Percentiles rank a stretch among this genome's conserved stretches.
Evolutionary conservation across 2,888 invertebrate genomes (phyloP).

Genomic region (Mythimna ferrago): DNA sequence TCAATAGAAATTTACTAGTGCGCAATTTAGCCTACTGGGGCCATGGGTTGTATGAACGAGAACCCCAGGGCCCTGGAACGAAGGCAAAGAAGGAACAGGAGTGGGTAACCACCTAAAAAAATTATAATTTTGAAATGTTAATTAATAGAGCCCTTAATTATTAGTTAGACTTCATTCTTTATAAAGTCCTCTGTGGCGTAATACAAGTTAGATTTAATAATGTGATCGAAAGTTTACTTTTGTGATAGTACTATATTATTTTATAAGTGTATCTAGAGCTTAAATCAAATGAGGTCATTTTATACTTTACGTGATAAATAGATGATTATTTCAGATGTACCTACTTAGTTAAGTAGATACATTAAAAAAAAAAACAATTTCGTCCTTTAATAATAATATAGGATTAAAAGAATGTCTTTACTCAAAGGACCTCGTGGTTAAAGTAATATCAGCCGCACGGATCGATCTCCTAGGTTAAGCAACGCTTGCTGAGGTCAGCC

Average conservation of each 20-base stretch:
- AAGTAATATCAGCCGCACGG: too few relatives aligned
- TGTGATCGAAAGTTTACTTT: neutral
- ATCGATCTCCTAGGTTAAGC: too few relatives aligned
- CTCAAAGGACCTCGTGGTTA: neutral
- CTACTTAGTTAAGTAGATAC: neutral
- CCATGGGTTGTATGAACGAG: too few relatives aligned
- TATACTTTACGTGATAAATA: slow-evolving; percentile 11
- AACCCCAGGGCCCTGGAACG: too few relatives aligned
- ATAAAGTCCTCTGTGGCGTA: neutral
- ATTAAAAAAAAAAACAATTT: slow-evolving; percentile 3
- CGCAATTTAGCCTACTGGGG: neutral
- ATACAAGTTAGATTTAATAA: neutral
- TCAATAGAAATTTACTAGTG: neutral
- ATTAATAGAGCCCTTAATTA: neutral
- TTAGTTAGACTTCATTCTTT: neutral
- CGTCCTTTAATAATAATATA: neutral
- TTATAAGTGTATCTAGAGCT: neutral
- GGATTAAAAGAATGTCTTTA: neutral
- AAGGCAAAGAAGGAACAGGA: too few relatives aligned
- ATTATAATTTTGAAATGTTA: neutral
- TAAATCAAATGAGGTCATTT: neutral
- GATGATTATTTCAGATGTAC: slow-evolving; percentile 2
- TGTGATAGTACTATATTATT: slow-evolving; percentile 3
- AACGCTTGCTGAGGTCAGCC: too few relatives aligned
- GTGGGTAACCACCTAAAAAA: too few relatives aligned